A percentile compares a stretch with the other conserved stretches of the same genome.
phyloP scores from a whole-genome alignment of 2,888 invertebrate genomes.

The Rhodophaea formosa region DNA sequence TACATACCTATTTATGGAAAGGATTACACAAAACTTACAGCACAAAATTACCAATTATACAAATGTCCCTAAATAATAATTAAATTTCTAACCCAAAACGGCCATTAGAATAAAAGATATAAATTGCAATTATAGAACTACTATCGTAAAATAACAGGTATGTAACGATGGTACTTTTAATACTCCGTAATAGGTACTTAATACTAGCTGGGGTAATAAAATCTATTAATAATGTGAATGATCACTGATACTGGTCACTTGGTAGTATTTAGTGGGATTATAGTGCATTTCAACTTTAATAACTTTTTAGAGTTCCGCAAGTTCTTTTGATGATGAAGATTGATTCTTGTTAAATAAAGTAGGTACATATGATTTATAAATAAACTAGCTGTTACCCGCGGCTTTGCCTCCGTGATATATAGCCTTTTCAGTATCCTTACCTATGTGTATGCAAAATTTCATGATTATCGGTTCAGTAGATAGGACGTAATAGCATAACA shows the following conservation, averaged over 20 bases:
- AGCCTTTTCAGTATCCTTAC: too few relatives aligned
- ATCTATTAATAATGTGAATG: conserved; percentile 20
- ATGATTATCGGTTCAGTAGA: too few relatives aligned
- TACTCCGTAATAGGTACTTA: conserved; percentile 17
- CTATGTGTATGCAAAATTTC: too few relatives aligned
- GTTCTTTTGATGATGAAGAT: too few relatives aligned
- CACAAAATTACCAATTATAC: conserved; percentile 31
- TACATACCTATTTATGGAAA: too few relatives aligned
- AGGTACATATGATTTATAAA: too few relatives aligned
- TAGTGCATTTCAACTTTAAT: not conserved
- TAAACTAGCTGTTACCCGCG: too few relatives aligned
- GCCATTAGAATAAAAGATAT: conserved; percentile 30
- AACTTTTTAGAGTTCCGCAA: conserved; percentile 6
- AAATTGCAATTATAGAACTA: conserved; percentile 49
- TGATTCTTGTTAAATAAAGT: too few relatives aligned
- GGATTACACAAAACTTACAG: too few relatives aligned
- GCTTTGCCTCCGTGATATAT: too few relatives aligned
- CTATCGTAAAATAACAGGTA: conserved; percentile 35
- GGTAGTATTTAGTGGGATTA: conserved; percentile 16
- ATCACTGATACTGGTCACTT: conserved; percentile 11
- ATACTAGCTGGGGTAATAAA: conserved; percentile 13
- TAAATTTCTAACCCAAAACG: conserved; percentile 29
- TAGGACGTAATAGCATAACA: too few relatives aligned
- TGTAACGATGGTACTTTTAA: conserved; percentile 19
- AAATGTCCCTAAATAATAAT: conserved; percentile 32